These are phyloP conservation scores for Podiceps cristatus DNA, from an alignment of 2,113 vertebrate genomes.

Conservation along the genomic window DNA sequence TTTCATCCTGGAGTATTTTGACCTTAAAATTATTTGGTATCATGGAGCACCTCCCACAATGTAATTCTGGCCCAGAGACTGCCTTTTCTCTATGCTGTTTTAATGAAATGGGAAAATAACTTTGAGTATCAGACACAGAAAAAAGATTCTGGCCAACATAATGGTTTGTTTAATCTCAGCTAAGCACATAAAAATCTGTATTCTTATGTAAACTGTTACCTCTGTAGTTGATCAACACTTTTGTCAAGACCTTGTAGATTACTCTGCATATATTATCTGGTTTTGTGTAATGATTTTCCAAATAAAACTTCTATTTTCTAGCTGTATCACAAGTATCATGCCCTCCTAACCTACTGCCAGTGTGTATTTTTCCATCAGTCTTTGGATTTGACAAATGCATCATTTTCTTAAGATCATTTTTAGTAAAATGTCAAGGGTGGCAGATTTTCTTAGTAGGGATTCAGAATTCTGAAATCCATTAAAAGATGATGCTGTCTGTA, in stretches of 20 bases:
- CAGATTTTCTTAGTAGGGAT: not conserved
- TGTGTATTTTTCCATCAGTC: not conserved
- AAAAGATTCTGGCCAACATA: not conserved
- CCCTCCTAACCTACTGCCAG: not conserved
- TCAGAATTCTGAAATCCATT: not conserved
- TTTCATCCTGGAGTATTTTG: not conserved
- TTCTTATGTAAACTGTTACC: not conserved
- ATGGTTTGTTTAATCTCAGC: not conserved
- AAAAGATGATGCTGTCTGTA: not conserved
- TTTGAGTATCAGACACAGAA: not conserved
- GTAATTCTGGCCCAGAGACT: not conserved
- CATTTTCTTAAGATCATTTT: not conserved
- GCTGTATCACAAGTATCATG: not conserved
- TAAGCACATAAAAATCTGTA: not conserved
- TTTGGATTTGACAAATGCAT: not conserved
- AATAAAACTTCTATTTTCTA: not conserved
- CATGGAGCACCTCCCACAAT: accelerated
- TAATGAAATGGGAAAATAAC: not conserved
- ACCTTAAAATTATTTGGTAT: not conserved
- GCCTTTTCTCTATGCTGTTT: not conserved
- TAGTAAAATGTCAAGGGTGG: not conserved
- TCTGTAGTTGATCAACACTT: not conserved
- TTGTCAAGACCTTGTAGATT: not conserved
- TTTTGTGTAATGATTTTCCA: not conserved
- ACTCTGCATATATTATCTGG: not conserved